These are phyloP conservation scores for Holcopasites calliopsidis DNA, from an alignment of 1,140 invertebrate genomes.

Conservation along the genomic window DNA sequence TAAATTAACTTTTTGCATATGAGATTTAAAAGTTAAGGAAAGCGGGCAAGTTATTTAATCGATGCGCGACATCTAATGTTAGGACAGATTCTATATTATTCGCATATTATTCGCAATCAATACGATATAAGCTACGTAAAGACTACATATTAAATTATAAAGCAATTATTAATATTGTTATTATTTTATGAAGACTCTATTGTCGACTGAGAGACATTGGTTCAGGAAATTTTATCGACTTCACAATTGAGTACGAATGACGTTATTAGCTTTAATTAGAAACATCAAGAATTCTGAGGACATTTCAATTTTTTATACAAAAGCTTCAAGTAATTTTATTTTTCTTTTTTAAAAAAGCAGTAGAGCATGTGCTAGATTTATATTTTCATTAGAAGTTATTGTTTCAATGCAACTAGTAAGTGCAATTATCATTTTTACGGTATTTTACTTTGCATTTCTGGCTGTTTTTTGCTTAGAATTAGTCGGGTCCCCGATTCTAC, in stretches of 20 bases:
- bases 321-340: neutral
- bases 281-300: neutral
- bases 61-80: neutral
- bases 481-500: neutral
- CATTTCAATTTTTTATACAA: neutral
- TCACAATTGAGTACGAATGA: neutral
- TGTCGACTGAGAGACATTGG: neutral
- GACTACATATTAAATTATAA: too few relatives aligned
- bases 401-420: too few relatives aligned
- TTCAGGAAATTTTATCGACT: neutral
- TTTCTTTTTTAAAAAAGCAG: neutral
- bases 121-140: neutral
- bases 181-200: neutral
- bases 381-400: neutral
- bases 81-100: neutral
- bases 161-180: neutral
- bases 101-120: neutral
- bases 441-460: neutral
- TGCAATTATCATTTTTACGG: neutral
- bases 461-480: neutral
- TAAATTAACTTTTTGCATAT: neutral
- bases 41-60: neutral
- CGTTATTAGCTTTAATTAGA: neutral
- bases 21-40: neutral
- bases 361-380: neutral